These are phyloP conservation scores for Lanius collurio DNA, from an alignment of 2,113 vertebrate species.

Conservation along the genomic window DNA sequence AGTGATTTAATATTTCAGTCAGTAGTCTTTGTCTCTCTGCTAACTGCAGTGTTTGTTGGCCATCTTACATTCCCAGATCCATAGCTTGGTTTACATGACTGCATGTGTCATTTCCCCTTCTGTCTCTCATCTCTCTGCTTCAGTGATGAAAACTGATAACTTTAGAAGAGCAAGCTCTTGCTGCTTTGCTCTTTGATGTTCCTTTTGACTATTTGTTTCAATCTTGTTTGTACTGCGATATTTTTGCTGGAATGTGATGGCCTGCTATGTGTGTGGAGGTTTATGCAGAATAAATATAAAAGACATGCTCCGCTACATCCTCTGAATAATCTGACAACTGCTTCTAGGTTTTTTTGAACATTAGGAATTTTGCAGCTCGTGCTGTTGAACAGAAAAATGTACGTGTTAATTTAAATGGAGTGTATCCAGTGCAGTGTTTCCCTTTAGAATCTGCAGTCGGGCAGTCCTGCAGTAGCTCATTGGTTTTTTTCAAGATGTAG, in stretches of 20 bases:
- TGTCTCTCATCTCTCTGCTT: background rate
- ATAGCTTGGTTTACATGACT: background rate
- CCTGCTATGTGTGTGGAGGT: background rate
- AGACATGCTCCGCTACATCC: fast-evolving
- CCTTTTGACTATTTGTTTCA: background rate
- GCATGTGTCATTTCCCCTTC: background rate
- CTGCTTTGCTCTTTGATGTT: background rate
- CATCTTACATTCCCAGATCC: background rate
- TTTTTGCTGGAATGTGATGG: background rate
- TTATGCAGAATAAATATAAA: background rate
- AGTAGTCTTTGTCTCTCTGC: background rate
- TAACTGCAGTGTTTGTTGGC: background rate
- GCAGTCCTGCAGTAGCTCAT: background rate
- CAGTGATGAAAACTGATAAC: background rate
- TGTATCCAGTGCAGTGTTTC: background rate
- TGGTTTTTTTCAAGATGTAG: background rate
- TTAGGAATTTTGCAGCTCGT: background rate
- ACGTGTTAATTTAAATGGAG: background rate
- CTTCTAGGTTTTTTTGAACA: background rate
- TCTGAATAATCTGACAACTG: background rate
- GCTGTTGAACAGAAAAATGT: background rate
- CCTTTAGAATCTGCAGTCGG: background rate
- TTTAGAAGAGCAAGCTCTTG: background rate
- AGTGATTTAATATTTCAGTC: background rate
- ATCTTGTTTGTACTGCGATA: background rate